Percentiles rank a stretch among this genome's conserved stretches.
Conservation (phyloP, 2,797 vertebrate genomes). For the Chelidonichthys spinosus region DNA sequence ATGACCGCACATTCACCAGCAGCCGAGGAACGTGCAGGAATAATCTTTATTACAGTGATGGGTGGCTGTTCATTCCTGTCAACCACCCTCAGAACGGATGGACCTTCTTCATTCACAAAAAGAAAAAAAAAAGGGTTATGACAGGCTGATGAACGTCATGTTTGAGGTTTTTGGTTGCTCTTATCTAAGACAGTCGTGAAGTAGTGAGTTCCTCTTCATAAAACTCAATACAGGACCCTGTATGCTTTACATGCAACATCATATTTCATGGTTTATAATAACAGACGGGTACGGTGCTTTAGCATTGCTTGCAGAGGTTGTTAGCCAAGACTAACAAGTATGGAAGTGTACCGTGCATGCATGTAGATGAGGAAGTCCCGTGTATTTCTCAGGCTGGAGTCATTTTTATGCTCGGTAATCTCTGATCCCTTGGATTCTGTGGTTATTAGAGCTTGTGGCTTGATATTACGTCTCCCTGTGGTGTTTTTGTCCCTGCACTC, state of each 20-base stretch:
- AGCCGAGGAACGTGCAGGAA: slow-evolving; percentile 43
- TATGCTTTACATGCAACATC: background rate
- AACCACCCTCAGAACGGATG: slow-evolving; percentile 39
- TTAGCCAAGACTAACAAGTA: background rate
- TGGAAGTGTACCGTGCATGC: background rate
- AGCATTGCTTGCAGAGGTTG: background rate
- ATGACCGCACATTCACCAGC: slow-evolving; percentile 40
- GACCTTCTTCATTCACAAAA: slow-evolving; percentile 23
- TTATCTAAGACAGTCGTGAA: slow-evolving; percentile 11
- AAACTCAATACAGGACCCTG: background rate
- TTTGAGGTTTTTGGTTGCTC: slow-evolving; percentile 14
- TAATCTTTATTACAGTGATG: slow-evolving; percentile 61
- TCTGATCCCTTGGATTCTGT: slow-evolving; percentile 32
- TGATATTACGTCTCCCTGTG: slow-evolving; percentile 45
- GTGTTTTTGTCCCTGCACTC: slow-evolving; percentile 46
- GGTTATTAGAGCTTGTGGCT: slow-evolving; percentile 28
- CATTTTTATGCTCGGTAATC: slow-evolving; percentile 44
- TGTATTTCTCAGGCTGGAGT: background rate
- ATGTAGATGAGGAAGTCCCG: slow-evolving; percentile 13
- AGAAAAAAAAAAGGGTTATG: slow-evolving; percentile 8
- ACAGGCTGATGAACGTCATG: slow-evolving; percentile 27
- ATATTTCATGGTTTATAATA: background rate
- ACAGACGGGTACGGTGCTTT: background rate
- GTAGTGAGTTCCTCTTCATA: background rate
- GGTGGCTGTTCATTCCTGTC: slow-evolving; percentile 68